phyloP scores from a whole-genome alignment of 1,140 invertebrate genomes.

The Nomia melanderi region DNA sequence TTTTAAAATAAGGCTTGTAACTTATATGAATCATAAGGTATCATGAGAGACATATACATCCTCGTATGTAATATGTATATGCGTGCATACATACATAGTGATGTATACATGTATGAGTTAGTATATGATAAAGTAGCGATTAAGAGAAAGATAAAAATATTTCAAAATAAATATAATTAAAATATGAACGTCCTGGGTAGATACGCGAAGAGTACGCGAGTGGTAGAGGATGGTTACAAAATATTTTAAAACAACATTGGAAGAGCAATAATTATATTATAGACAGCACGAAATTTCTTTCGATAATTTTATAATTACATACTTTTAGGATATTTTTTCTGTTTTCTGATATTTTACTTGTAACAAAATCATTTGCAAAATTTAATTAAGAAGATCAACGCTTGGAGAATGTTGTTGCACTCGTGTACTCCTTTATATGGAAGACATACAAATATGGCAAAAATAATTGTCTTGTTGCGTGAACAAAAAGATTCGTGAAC shows the following conservation, averaged over 20 bases:
- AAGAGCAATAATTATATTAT: slow-evolving; percentile 23
- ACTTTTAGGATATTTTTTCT: not conserved
- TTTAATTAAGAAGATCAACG: not conserved
- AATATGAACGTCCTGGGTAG: slow-evolving; percentile 74
- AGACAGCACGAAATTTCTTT: slow-evolving; percentile 25
- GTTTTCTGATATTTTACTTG: not conserved
- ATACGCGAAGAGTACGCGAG: slow-evolving; percentile 64
- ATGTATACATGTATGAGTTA: slow-evolving; percentile 47
- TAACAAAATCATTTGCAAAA: not conserved
- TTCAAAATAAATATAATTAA: slow-evolving; percentile 75
- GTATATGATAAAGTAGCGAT: slow-evolving; percentile 60
- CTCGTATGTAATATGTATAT: slow-evolving; percentile 52
- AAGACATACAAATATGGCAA: slow-evolving; percentile 58
- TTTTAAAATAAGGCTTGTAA: slow-evolving; percentile 65
- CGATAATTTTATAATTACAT: slow-evolving; percentile 4
- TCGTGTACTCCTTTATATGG: slow-evolving; percentile 45
- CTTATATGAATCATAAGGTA: slow-evolving; percentile 54
- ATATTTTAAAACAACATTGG: slow-evolving; percentile 35
- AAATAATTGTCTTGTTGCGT: slow-evolving; percentile 59
- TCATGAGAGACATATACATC: slow-evolving; percentile 27
- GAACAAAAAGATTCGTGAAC: slow-evolving; percentile 65
- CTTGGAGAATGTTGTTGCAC: slow-evolving; percentile 13
- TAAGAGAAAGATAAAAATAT: slow-evolving; percentile 70
- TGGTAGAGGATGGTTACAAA: slow-evolving; percentile 47
- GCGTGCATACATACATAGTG: slow-evolving; percentile 42